Conservation (phyloP, 2,888 invertebrate genomes). For the Epinotia brunnichana region DNA sequence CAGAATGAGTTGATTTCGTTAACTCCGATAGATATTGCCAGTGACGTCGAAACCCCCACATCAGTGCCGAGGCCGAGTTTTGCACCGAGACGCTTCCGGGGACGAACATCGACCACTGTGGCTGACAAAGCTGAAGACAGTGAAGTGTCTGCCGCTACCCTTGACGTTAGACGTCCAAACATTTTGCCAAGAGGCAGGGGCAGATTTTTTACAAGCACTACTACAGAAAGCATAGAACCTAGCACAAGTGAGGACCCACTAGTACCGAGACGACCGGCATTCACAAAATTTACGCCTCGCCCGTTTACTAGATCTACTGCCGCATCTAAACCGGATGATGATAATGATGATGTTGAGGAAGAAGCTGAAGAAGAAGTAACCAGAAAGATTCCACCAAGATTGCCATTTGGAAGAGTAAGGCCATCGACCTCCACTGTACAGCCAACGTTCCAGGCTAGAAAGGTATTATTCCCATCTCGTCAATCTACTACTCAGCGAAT, state of each 20-base stretch:
- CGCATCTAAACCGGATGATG: slow-evolving; percentile 47
- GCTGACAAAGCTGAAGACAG: slow-evolving; percentile 66
- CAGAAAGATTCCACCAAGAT: slow-evolving; percentile 58
- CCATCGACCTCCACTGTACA: slow-evolving; percentile 52
- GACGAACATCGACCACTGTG: slow-evolving; percentile 58
- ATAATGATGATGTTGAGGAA: slow-evolving; percentile 49
- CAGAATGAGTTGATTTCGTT: slow-evolving; percentile 82
- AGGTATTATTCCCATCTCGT: slow-evolving; percentile 65
- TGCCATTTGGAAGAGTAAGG: slow-evolving; percentile 65
- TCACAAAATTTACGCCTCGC: slow-evolving; percentile 74
- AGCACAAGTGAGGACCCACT: slow-evolving; percentile 55
- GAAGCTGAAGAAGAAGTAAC: slow-evolving; percentile 53
- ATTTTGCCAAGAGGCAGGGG: slow-evolving; percentile 69
- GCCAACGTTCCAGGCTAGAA: slow-evolving; percentile 61
- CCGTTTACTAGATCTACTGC: slow-evolving; percentile 67
- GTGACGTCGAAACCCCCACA: slow-evolving; percentile 66
- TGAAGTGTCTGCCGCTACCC: slow-evolving; percentile 73
- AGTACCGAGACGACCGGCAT: slow-evolving; percentile 64
- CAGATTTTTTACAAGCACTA: slow-evolving; percentile 63
- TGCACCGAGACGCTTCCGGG: slow-evolving; percentile 51
- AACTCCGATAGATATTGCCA: slow-evolving; percentile 77
- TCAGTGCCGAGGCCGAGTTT: slow-evolving; percentile 60
- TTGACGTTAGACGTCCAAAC: slow-evolving; percentile 67
- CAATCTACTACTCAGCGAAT: slow-evolving; percentile 61
- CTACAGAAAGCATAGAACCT: slow-evolving; percentile 59